A percentile compares a stretch with the other conserved stretches of the same genome.
These are phyloP conservation scores for Aphrocallistes beatrix DNA, from an alignment of 37 sponge, comb jelly and placozoan species.

Conservation along the genomic window DNA sequence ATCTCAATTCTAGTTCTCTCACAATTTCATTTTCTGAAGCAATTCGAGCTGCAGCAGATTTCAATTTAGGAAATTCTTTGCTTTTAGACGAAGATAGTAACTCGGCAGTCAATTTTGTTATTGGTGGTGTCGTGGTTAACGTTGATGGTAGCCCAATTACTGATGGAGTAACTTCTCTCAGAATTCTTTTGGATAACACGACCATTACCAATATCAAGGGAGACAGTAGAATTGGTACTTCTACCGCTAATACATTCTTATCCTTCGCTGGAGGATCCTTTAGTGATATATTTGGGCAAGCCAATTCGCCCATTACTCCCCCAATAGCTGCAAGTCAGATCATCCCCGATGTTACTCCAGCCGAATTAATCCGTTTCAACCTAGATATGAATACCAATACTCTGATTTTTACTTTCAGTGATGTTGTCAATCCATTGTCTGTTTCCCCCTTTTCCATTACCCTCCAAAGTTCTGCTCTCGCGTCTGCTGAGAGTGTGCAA, in stretches of 20 bases:
- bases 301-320: not conserved
- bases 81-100: not conserved
- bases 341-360: not conserved
- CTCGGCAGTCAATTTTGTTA: not conserved
- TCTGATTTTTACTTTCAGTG: conserved; percentile 43
- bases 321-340: not conserved
- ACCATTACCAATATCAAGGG: not conserved
- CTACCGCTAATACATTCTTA: not conserved
- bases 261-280: not conserved
- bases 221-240: not conserved
- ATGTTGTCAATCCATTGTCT: conserved; percentile 30
- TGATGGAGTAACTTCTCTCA: not conserved
- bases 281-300: not conserved
- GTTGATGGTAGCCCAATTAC: not conserved
- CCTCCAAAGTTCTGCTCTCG: not conserved
- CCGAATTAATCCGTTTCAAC: not conserved
- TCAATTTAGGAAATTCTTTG: not conserved
- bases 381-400: conserved; percentile 38
- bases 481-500: not conserved
- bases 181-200: not conserved
- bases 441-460: conserved; percentile 14
- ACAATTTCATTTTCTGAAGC: conserved; percentile 2
- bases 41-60: not conserved
- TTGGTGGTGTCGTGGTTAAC: not conserved
- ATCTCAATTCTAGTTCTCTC: not conserved